Conservation (phyloP, 2,113 vertebrate genomes). For the Mungos mungo region DNA sequence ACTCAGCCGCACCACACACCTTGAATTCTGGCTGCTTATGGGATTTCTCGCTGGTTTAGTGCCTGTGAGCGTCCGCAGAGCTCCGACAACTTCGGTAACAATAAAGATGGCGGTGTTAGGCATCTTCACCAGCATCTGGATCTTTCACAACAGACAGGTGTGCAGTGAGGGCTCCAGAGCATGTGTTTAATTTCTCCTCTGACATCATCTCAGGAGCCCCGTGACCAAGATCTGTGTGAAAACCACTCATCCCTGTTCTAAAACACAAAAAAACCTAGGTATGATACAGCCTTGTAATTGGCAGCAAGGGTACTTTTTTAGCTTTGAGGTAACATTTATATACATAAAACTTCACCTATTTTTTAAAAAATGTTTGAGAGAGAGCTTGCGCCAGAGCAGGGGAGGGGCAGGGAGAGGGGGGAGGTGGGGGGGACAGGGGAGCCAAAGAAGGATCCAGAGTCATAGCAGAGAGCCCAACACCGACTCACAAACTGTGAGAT, state of each 20-base stretch:
- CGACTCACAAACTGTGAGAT: too few relatives aligned
- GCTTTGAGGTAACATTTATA: constrained; percentile 19
- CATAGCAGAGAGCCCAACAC: too few relatives aligned
- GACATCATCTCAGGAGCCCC: background rate
- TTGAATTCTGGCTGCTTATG: background rate
- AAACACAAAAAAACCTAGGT: background rate
- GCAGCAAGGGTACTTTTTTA: background rate
- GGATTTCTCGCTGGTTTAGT: background rate
- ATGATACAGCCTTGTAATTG: background rate
- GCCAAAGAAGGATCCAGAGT: too few relatives aligned
- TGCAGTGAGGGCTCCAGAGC: background rate
- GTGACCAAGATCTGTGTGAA: background rate
- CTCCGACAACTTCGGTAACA: background rate
- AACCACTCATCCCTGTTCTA: background rate
- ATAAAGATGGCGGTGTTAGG: background rate
- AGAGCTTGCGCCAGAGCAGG: background rate
- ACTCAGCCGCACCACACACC: background rate
- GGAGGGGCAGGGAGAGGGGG: background rate
- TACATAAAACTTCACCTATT: background rate
- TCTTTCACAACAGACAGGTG: background rate
- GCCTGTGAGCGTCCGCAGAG: background rate
- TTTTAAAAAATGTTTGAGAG: background rate
- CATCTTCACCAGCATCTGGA: background rate
- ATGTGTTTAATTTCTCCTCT: background rate
- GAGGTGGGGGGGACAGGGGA: background rate